phyloP scores from a whole-genome alignment of 2,797 vertebrate species.

The Sarcophilus harrisii region DNA sequence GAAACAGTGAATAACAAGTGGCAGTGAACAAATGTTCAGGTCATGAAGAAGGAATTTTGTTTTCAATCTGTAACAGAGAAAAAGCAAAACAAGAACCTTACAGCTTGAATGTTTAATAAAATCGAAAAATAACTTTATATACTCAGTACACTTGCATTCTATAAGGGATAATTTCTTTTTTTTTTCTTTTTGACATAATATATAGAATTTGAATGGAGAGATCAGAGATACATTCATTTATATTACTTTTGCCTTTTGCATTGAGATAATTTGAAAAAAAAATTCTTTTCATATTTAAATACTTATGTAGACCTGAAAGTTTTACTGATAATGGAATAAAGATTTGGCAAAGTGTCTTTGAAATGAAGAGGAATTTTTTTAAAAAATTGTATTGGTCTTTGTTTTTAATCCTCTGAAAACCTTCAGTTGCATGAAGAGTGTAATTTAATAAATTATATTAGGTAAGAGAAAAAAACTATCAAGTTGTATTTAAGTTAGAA shows the following conservation, averaged over 20 bases:
- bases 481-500: not conserved
- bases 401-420: slow-evolving; percentile 15
- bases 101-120: not conserved
- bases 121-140: not conserved
- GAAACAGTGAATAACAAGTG: not conserved
- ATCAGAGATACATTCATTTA: not conserved
- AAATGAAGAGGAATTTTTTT: slow-evolving; percentile 4
- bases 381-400: not conserved
- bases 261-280: slow-evolving; percentile 28
- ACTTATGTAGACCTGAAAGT: slow-evolving; percentile 44
- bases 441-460: not conserved
- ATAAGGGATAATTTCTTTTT: not conserved
- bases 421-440: not conserved
- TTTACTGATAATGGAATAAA: slow-evolving; percentile 30
- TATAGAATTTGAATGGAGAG: not conserved
- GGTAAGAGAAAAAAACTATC: not conserved
- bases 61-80: not conserved
- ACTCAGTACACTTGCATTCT: not conserved
- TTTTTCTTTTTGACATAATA: not conserved
- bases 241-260: not conserved
- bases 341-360: slow-evolving; percentile 18
- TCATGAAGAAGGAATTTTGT: not conserved
- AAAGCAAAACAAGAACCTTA: not conserved
- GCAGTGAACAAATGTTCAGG: not conserved
- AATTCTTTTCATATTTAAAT: slow-evolving; percentile 28